These are phyloP conservation scores for Himalopsyche phryganea DNA, from an alignment of 1,140 invertebrate genomes.

Conservation along the genomic window DNA sequence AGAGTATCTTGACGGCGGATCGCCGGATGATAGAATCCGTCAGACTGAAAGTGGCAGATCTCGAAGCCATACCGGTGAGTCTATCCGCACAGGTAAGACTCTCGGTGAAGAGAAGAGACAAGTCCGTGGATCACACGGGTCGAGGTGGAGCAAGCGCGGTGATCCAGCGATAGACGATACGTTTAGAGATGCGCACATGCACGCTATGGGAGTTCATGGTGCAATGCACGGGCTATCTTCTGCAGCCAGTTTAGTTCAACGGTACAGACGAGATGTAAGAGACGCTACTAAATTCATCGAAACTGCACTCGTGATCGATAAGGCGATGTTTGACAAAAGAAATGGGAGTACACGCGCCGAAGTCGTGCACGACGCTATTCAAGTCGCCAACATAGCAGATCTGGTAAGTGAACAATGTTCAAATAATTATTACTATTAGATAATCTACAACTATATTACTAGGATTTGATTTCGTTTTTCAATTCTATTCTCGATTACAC, in stretches of 20 bases:
- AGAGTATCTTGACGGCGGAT: background rate
- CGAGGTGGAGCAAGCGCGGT: background rate
- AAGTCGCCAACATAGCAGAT: constrained; percentile 95
- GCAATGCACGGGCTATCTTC: background rate
- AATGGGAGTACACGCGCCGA: constrained; percentile 85
- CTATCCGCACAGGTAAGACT: no score
- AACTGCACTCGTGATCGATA: constrained; percentile 87
- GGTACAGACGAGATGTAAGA: constrained; percentile 72
- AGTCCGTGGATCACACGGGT: background rate
- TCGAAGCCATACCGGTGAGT: no score
- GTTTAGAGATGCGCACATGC: no score
- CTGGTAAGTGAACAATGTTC: no score
- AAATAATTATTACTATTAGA: constrained; percentile 2
- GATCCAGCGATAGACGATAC: background rate
- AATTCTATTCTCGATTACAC: no score
- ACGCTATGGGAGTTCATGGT: no score
- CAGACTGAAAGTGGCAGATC: background rate
- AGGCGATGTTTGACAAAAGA: constrained; percentile 89
- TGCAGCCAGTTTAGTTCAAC: background rate
- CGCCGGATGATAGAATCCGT: background rate
- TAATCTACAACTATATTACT: no score
- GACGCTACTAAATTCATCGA: constrained; percentile 90
- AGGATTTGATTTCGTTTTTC: no score
- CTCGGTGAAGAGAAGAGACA: background rate
- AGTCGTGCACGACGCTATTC: constrained; percentile 90